Percentiles rank a stretch among this genome's conserved stretches.
Evolutionary conservation across 1,140 invertebrate species (phyloP).

Genomic region (Atta cephalotes): DNA sequence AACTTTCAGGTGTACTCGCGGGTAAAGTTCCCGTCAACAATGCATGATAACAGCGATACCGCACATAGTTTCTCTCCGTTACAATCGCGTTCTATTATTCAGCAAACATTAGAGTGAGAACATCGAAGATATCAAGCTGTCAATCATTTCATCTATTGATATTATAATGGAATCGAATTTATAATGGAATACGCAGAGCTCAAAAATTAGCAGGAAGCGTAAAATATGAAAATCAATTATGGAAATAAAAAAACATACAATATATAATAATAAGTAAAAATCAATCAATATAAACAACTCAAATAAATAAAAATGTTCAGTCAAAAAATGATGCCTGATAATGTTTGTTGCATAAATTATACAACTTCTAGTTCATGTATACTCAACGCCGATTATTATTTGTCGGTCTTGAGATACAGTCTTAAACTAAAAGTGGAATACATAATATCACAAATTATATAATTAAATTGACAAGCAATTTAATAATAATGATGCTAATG

Average conservation of each 20-base stretch:
- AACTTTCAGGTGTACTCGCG: slow-evolving; percentile 32
- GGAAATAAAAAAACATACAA: not conserved
- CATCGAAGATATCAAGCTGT: not conserved
- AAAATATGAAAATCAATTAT: not conserved
- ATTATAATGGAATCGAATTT: not conserved
- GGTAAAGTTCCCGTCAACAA: slow-evolving; percentile 15
- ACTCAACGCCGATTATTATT: too few species aligned
- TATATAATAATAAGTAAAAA: not conserved
- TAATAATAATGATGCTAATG: too few species aligned
- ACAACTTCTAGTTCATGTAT: too few species aligned
- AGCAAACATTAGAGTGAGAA: not conserved
- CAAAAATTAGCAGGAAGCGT: not conserved
- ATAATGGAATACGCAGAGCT: not conserved
- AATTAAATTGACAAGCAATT: too few species aligned
- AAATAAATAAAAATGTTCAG: too few species aligned
- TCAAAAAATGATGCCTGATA: too few species aligned
- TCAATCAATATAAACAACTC: too few species aligned
- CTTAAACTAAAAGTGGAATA: too few species aligned
- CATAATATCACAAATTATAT: too few species aligned
- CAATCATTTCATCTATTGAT: slow-evolving; percentile 3
- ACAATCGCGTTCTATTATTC: slow-evolving; percentile 25
- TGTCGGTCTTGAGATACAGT: too few species aligned
- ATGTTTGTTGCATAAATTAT: too few species aligned
- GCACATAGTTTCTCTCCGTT: not conserved
- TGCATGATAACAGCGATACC: slow-evolving; percentile 8